A percentile compares a stretch with the other conserved stretches of the same genome.
Conservation (phyloP, 2,888 invertebrate genomes). For the Lydus trimaculatus region DNA sequence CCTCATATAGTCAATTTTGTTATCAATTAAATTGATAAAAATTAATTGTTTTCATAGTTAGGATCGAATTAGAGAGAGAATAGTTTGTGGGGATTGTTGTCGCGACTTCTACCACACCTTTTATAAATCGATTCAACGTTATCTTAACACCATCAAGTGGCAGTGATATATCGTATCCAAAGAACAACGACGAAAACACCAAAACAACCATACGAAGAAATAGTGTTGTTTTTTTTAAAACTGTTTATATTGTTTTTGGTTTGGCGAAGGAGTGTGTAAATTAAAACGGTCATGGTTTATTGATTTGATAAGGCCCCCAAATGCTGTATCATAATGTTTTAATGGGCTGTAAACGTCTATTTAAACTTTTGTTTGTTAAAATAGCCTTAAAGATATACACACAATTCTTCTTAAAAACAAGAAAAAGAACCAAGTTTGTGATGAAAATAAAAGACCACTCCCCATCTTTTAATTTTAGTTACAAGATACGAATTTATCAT, state of each 20-base stretch:
- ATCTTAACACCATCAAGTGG: slow-evolving; percentile 43
- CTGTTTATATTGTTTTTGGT: slow-evolving; percentile 41
- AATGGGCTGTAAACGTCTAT: slow-evolving; percentile 45
- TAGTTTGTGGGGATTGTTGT: slow-evolving; percentile 5
- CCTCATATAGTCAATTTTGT: not conserved
- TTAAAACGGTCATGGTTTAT: slow-evolving; percentile 52
- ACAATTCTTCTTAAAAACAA: not conserved
- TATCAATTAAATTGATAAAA: not conserved
- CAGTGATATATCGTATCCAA: slow-evolving; percentile 41
- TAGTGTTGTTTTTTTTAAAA: slow-evolving; percentile 30
- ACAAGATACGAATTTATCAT: not conserved
- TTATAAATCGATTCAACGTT: slow-evolving; percentile 25
- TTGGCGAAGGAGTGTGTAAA: slow-evolving; percentile 44
- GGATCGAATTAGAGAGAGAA: not conserved
- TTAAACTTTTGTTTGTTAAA: slow-evolving; percentile 44
- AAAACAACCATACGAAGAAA: slow-evolving; percentile 41
- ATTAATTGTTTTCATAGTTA: not conserved
- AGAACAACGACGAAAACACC: slow-evolving; percentile 39
- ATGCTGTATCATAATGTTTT: slow-evolving; percentile 44
- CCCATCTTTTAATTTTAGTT: not conserved
- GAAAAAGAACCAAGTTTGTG: not conserved
- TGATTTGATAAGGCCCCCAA: slow-evolving; percentile 49
- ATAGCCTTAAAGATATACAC: slow-evolving; percentile 19
- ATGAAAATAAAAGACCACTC: not conserved
- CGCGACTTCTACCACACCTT: slow-evolving; percentile 23